Conservation (phyloP, 2,113 vertebrate genomes). For the Phycodurus eques region DNA sequence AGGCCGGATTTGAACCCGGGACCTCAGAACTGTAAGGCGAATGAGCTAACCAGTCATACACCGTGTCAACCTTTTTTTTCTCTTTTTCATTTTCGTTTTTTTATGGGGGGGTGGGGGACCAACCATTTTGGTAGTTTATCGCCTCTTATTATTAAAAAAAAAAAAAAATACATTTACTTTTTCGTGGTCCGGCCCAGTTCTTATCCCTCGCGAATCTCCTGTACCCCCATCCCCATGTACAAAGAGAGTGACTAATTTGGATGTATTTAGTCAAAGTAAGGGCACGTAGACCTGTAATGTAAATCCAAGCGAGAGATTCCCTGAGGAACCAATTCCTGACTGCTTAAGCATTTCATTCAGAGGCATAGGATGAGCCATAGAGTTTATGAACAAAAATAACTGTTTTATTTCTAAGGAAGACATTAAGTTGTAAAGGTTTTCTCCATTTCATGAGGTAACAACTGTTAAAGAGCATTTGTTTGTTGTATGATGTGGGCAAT, state of each 20-base stretch:
- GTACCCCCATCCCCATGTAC: neutral
- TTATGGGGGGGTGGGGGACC: no score
- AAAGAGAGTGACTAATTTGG: neutral
- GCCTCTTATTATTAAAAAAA: no score
- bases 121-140: no score
- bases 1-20: no score
- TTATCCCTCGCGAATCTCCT: no score
- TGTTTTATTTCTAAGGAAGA: slow-evolving; percentile 29
- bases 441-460: slow-evolving; percentile 37
- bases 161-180: no score
- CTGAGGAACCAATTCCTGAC: neutral
- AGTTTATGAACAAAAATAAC: neutral
- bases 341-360: neutral
- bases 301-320: neutral
- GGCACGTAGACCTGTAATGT: neutral
- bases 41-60: no score
- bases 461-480: slow-evolving; percentile 51
- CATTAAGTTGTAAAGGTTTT: slow-evolving; percentile 36
- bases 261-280: neutral
- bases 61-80: no score
- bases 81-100: no score
- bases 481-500: slow-evolving; percentile 56
- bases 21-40: no score
- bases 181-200: no score
- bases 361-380: neutral